phyloP scores from a whole-genome alignment of 2,888 invertebrate genomes.

The Xestobium rufovillosum region DNA sequence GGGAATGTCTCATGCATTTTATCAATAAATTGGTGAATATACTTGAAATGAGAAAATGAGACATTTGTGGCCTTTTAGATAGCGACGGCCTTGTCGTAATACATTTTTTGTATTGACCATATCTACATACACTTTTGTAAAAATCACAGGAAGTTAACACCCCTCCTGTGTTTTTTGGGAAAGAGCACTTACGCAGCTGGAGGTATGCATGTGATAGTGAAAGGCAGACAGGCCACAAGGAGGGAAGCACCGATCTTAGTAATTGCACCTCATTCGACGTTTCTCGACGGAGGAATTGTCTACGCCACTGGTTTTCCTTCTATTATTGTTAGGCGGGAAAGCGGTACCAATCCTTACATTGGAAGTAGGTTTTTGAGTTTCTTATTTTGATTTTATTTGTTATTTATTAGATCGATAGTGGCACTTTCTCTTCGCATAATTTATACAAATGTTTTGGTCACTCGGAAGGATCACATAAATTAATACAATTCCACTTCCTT shows the following conservation, averaged over 20 bases:
- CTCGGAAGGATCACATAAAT: background rate
- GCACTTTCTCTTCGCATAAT: too few species aligned
- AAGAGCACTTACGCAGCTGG: constrained; percentile 67
- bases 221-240: constrained; percentile 67
- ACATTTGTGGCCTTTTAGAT: too few species aligned
- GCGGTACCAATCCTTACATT: constrained; percentile 71
- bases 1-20: too few species aligned
- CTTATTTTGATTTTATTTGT: background rate
- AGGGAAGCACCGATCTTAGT: constrained; percentile 79
- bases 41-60: too few species aligned
- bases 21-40: too few species aligned
- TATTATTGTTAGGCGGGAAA: constrained; percentile 75
- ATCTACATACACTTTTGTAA: too few species aligned
- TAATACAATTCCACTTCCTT: background rate
- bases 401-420: background rate
- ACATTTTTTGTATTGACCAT: constrained; percentile 21
- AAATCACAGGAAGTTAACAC: constrained; percentile 54
- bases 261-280: constrained; percentile 83
- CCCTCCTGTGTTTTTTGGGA: constrained; percentile 65
- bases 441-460: too few species aligned
- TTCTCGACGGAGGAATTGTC: constrained; percentile 79
- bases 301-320: constrained; percentile 76
- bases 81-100: constrained; percentile 6
- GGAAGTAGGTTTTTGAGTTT: constrained; percentile 65
- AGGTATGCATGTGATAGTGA: constrained; percentile 68